Percentiles rank a stretch among this genome's conserved stretches.
Evolutionary conservation across 2,888 invertebrate species (phyloP).

Genomic region (Pseudococcus jackbeardsleyi): DNA sequence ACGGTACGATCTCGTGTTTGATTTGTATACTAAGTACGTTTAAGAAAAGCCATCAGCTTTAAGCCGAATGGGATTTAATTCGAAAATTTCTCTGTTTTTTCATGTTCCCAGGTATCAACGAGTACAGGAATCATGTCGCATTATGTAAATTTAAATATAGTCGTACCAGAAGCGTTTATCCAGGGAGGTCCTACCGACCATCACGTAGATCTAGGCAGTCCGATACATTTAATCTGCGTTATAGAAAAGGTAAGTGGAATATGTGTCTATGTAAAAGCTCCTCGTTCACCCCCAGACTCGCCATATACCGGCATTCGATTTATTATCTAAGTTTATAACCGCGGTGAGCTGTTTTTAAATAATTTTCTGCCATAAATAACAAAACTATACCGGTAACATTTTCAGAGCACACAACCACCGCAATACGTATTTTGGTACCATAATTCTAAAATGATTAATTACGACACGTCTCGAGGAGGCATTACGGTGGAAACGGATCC

Average conservation of each 20-base stretch:
- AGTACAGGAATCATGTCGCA: conserved; percentile 86
- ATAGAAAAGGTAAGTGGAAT: conserved; percentile 84
- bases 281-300: background rate
- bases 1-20: background rate
- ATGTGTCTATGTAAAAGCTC: background rate
- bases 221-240: conserved; percentile 90
- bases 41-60: background rate
- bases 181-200: conserved; percentile 86
- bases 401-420: conserved; percentile 90
- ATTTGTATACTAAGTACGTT: too few species aligned
- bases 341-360: conserved; percentile 49
- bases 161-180: conserved; percentile 91
- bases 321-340: conserved; percentile 41
- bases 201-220: conserved; percentile 90
- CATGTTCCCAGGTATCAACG: conserved; percentile 81
- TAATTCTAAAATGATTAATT: conserved; percentile 94
- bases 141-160: conserved; percentile 89
- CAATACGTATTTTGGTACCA: conserved; percentile 97
- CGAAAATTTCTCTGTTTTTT: background rate
- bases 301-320: conserved; percentile 32
- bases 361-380: conserved; percentile 46
- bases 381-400: conserved; percentile 67
- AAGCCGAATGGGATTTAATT: background rate
- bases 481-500: conserved; percentile 87
- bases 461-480: conserved; percentile 85